Evolutionary conservation across 2,888 invertebrate species (phyloP).

Genomic region (Oscheius sp.): DNA sequence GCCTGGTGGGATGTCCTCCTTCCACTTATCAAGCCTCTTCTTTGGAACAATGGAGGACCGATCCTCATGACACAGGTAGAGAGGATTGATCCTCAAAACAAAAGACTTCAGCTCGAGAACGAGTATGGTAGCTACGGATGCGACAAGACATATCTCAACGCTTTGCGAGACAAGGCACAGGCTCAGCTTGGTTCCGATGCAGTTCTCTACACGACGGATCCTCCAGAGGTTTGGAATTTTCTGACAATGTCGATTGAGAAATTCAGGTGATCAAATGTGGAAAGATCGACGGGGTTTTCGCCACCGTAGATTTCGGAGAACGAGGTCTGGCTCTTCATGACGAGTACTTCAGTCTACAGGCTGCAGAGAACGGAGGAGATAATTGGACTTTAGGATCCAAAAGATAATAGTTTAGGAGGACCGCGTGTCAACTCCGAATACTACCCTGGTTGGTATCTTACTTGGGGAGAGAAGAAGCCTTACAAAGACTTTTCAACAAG

Average conservation of each 20-base stretch:
- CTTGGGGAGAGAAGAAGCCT: constrained; percentile 80
- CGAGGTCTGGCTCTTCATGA: constrained; percentile 26
- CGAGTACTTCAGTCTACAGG: constrained; percentile 33
- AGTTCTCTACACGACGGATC: constrained; percentile 79
- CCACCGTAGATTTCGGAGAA: constrained; percentile 40
- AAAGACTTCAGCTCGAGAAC: constrained; percentile 77
- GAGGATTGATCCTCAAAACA: not conserved
- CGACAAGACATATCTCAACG: constrained; percentile 81
- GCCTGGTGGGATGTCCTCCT: constrained; percentile 35
- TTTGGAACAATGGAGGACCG: constrained; percentile 76
- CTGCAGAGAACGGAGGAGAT: constrained; percentile 6
- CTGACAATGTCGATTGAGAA: not conserved
- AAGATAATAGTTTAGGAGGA: constrained; percentile 75
- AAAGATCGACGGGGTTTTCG: constrained; percentile 35
- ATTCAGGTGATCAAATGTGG: constrained; percentile 30
- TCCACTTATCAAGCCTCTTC: constrained; percentile 67
- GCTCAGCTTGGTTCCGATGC: constrained; percentile 80
- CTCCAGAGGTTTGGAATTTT: constrained; percentile 18
- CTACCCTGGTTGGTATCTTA: constrained; percentile 91
- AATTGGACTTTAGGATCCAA: not conserved
- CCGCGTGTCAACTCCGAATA: constrained; percentile 86
- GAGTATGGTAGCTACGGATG: constrained; percentile 79
- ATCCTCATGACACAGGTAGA: constrained; percentile 74
- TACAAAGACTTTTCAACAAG: constrained; percentile 25
- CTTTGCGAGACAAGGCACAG: constrained; percentile 80